Base-by-base conservation (phyloP, 1,140 invertebrate species). In the Lordiphosa stackelbergi region DNA sequence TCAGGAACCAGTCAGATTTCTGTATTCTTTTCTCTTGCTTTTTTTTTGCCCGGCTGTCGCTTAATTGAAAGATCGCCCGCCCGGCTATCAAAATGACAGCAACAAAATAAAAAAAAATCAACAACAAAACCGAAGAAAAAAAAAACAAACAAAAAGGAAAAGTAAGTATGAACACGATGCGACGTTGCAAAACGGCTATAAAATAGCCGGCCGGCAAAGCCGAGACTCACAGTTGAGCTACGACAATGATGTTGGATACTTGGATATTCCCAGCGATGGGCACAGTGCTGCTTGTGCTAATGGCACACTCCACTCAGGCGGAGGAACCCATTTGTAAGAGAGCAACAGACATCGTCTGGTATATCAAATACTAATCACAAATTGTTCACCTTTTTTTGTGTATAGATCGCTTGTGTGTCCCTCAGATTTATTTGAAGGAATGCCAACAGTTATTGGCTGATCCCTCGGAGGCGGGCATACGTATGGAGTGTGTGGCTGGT, bases 331-430 rank as follows among this genome's bases (percentile, higher is more conserved):
- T 83, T 19, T 81, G 75, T 81, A 72, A 54, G 75, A 19, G 9
- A 11, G 5, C 19, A 3, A 9, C 5, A 10, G 11, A 9, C 19
- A 22, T 8, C 3, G 5, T 38, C 19, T 5, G 1, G n/a, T 2
- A 31, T 0, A 31, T 5, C 92, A 6, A 4, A 3, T 13, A 0
- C 2, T 10, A 10, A 3, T 9, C 10, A 1, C 11, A 12, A 24
- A 46, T 24, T 24, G 24, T 16, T 5, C 16, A 24, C 13, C 1
- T 5, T 1, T 22, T 10, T 4, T 10, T 0, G 19, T 0, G 19
- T 88, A 28, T 68, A 94, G 93, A 92, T 73, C 93, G 91, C 75
- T 90, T 94, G 89, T 94, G 93, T 79, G 92, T 94, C 13, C 92
- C 93, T 0, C 88, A 91, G 43, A 89, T 90, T 37, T 90, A 91